Percentiles rank a stretch among this genome's conserved stretches.
phyloP scores from a whole-genome alignment of 1,140 invertebrate species.

The Coenobita brevimanus region DNA sequence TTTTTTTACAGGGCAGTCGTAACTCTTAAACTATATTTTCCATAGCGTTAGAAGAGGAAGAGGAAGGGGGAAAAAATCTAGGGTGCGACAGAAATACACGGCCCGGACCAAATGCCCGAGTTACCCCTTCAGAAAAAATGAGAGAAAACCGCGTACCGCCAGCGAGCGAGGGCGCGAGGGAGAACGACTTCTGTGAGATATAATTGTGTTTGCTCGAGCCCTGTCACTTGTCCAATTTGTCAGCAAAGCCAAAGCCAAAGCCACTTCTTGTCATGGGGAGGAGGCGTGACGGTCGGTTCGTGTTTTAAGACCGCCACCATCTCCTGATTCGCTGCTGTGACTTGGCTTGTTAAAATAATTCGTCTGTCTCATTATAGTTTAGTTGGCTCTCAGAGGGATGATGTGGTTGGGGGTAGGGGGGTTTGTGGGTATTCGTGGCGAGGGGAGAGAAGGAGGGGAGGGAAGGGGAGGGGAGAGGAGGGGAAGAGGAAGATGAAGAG shows the following conservation, averaged over 20 bases:
- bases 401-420: neutral
- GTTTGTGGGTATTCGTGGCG: neutral
- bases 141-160: slow-evolving; percentile 31
- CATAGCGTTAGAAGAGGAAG: too few species aligned
- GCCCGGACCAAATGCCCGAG: neutral
- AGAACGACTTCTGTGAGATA: slow-evolving; percentile 45
- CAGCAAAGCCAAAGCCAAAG: slow-evolving; percentile 44
- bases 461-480: neutral
- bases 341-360: too few species aligned
- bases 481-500: too few species aligned
- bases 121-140: neutral
- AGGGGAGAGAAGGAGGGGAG: neutral
- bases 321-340: too few species aligned
- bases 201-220: slow-evolving; percentile 53
- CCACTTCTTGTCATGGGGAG: slow-evolving; percentile 40
- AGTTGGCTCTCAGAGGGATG: neutral
- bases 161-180: slow-evolving; percentile 18
- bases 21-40: too few species aligned
- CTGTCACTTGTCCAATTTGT: slow-evolving; percentile 58
- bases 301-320: too few species aligned
- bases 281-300: slow-evolving; percentile 20
- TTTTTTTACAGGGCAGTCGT: too few species aligned
- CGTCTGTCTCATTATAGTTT: neutral
- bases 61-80: neutral
- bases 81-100: neutral